phyloP scores from a whole-genome alignment of 2,888 invertebrate genomes.

The Podotricha telesiphe region DNA sequence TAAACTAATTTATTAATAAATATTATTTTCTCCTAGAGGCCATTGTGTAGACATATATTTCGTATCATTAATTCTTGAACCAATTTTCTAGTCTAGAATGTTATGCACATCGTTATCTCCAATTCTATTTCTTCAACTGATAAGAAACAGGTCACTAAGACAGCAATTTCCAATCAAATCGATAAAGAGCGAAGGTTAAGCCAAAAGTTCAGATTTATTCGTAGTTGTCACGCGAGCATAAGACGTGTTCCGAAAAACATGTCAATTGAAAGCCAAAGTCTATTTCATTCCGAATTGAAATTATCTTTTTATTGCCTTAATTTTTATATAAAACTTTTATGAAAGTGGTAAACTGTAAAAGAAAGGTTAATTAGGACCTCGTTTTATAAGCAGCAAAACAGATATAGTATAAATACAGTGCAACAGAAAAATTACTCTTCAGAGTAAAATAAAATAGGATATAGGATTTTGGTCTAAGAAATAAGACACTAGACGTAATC shows the following conservation, averaged over 20 bases:
- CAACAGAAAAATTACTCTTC: no score
- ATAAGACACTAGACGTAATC: no score
- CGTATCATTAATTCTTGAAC: background rate
- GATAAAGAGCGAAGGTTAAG: conserved; percentile 25
- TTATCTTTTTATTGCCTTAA: background rate
- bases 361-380: no score
- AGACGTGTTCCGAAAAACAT: conserved; percentile 9
- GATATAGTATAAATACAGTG: no score
- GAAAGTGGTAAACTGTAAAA: no score
- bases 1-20: no score
- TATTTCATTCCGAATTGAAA: background rate
- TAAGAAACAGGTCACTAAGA: conserved; percentile 23
- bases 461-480: no score
- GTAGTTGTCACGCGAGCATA: conserved; percentile 16
- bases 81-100: background rate
- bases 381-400: no score
- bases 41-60: no score
- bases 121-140: conserved; percentile 13
- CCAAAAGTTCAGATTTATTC: conserved; percentile 25
- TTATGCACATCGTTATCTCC: background rate
- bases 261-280: background rate
- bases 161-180: conserved; percentile 27
- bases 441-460: no score
- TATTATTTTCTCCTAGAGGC: no score
- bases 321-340: no score